phyloP scores from a whole-genome alignment of 2,888 invertebrate species.

The Chydorus sphaericus region DNA sequence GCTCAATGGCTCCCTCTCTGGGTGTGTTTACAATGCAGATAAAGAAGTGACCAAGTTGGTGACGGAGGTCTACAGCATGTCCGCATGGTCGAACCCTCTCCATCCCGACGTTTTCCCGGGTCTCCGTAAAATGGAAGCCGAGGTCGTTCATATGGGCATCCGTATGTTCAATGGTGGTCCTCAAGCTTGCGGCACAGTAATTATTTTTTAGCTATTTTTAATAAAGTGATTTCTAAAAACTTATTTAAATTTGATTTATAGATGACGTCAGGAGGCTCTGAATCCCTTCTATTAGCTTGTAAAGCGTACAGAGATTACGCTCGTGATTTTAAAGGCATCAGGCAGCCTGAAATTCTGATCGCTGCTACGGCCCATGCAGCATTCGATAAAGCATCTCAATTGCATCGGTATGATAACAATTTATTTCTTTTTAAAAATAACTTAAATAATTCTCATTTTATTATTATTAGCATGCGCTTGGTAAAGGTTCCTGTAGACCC shows the following conservation, averaged over 20 bases:
- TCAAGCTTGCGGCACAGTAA: conserved; percentile 65
- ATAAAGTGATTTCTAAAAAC: not conserved
- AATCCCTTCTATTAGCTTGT: conserved; percentile 93
- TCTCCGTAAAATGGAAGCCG: conserved; percentile 93
- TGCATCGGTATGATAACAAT: too few relatives aligned
- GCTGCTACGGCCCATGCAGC: conserved; percentile 88
- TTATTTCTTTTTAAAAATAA: too few relatives aligned
- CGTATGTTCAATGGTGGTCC: conserved; percentile 71
- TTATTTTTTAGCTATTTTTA: too few relatives aligned
- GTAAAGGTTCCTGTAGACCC: conserved; percentile 62
- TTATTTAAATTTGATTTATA: conserved; percentile 28
- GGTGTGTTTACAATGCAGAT: conserved; percentile 73
- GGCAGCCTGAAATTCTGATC: conserved; percentile 37
- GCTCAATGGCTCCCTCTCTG: conserved; percentile 75
- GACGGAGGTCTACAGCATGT: conserved; percentile 63
- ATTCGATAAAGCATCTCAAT: conserved; percentile 87
- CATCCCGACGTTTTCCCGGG: conserved; percentile 97
- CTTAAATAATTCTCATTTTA: too few relatives aligned
- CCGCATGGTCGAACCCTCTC: conserved; percentile 90
- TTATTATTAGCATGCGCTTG: conserved; percentile 53
- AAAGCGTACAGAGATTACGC: conserved; percentile 88
- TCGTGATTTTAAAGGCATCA: conserved; percentile 44
- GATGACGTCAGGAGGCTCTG: conserved; percentile 96
- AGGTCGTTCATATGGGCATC: conserved; percentile 76
- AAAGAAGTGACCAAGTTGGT: conserved; percentile 55